A percentile compares a stretch with the other conserved stretches of the same genome.
These are phyloP conservation scores for Mormyrus hasselquistii DNA, from an alignment of 2,797 vertebrate species.

Conservation along the genomic window DNA sequence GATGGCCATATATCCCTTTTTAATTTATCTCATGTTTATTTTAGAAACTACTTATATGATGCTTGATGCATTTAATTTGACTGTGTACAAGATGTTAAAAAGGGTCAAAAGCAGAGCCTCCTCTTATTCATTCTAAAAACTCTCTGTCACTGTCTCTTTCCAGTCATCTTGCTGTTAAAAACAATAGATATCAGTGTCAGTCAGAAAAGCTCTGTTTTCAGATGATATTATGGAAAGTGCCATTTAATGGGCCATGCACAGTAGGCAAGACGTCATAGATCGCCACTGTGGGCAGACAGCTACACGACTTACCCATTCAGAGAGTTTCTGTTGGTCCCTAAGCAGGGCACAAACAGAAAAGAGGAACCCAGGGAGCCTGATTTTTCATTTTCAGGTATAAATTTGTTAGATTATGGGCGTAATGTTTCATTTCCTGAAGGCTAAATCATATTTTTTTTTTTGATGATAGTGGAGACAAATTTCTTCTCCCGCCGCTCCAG, in stretches of 20 bases:
- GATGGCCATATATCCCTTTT: not conserved
- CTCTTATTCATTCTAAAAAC: not conserved
- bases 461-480: not conserved
- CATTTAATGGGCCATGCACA: not conserved
- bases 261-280: not conserved
- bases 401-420: not conserved
- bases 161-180: not conserved
- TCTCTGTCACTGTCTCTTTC: not conserved
- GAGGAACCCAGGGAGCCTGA: not conserved
- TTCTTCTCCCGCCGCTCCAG: not conserved
- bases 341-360: not conserved
- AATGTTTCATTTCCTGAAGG: not conserved
- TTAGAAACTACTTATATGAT: not conserved
- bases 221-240: constrained; percentile 11
- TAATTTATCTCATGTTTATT: not conserved
- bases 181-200: not conserved
- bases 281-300: not conserved
- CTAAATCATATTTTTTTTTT: not conserved
- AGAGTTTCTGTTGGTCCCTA: constrained; percentile 11
- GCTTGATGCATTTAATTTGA: not conserved
- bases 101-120: not conserved
- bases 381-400: not conserved
- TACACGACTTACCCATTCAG: not conserved
- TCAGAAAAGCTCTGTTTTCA: not conserved
- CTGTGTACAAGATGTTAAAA: not conserved